phyloP scores from a whole-genome alignment of 1,140 invertebrate genomes.

The Formica exsecta region DNA sequence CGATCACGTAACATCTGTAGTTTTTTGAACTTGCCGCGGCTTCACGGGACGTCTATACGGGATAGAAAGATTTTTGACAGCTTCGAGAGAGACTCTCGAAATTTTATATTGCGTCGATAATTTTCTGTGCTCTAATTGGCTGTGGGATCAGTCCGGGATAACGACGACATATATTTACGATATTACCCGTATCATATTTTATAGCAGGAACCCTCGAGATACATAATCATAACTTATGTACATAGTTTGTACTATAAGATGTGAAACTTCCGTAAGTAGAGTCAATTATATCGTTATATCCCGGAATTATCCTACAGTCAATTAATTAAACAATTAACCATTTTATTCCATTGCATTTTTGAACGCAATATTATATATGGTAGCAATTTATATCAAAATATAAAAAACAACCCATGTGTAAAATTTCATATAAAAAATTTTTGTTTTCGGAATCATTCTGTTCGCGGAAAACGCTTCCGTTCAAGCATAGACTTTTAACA shows the following conservation, averaged over 20 bases:
- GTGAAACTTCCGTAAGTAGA: not conserved
- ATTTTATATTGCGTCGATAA: constrained; percentile 18
- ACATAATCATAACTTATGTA: constrained; percentile 3
- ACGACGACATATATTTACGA: constrained; percentile 21
- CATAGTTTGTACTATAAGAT: not conserved
- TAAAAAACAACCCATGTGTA: not conserved
- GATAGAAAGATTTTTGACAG: not conserved
- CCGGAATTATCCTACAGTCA: not conserved
- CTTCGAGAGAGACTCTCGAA: not conserved
- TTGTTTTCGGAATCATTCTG: not conserved
- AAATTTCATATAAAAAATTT: not conserved
- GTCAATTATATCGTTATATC: not conserved
- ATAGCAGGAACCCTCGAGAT: not conserved
- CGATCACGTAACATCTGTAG: not conserved
- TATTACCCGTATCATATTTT: not conserved
- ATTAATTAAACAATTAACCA: not conserved
- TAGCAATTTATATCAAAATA: not conserved
- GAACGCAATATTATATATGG: no score
- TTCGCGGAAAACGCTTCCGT: not conserved
- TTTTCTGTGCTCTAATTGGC: constrained; percentile 1
- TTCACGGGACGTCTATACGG: not conserved
- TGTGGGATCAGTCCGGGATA: constrained; percentile 3
- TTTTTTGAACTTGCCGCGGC: constrained; percentile 33
- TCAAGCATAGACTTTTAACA: not conserved
- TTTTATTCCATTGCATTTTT: not conserved